Conservation (phyloP, 2,113 vertebrate genomes). For the Hippocampus guttulatus region DNA sequence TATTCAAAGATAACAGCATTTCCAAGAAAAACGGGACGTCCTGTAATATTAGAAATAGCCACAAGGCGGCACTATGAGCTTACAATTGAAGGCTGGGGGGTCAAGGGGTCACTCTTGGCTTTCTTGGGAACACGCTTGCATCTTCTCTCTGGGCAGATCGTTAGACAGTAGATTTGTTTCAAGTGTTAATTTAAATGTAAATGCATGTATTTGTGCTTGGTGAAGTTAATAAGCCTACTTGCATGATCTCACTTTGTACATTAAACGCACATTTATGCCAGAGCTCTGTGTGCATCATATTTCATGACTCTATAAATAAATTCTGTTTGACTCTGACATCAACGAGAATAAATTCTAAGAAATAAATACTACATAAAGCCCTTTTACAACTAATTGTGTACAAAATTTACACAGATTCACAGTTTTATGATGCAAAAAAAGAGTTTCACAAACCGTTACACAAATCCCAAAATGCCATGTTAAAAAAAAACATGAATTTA, state of each 20-base stretch:
- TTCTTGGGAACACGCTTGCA: not conserved
- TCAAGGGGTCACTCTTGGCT: not conserved
- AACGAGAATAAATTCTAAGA: slow-evolving; percentile 28
- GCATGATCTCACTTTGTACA: not conserved
- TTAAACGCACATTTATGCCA: slow-evolving; percentile 21
- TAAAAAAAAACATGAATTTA: slow-evolving; percentile 1
- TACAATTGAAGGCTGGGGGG: not conserved
- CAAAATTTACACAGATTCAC: slow-evolving; percentile 33
- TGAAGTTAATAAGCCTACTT: not conserved
- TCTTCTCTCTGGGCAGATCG: not conserved
- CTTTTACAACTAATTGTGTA: slow-evolving; percentile 49
- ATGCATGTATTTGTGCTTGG: not conserved
- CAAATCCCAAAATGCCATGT: slow-evolving; percentile 12
- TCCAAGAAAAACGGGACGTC: too few relatives aligned
- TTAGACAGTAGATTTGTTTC: too few relatives aligned
- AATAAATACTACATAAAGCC: slow-evolving; percentile 53
- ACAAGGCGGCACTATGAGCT: slow-evolving; percentile 21
- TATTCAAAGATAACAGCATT: not conserved
- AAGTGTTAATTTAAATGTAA: too few relatives aligned
- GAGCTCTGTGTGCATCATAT: slow-evolving; percentile 1
- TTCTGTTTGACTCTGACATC: slow-evolving; percentile 23
- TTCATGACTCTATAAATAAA: slow-evolving; percentile 22
- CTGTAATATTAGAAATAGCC: slow-evolving; percentile 11
- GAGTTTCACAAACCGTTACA: slow-evolving; percentile 10
- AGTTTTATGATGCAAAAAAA: slow-evolving; percentile 27